Percentiles rank a stretch among this genome's conserved stretches.
Evolutionary conservation across 2,888 invertebrate species (phyloP).

Genomic region (Smittia sp.): DNA sequence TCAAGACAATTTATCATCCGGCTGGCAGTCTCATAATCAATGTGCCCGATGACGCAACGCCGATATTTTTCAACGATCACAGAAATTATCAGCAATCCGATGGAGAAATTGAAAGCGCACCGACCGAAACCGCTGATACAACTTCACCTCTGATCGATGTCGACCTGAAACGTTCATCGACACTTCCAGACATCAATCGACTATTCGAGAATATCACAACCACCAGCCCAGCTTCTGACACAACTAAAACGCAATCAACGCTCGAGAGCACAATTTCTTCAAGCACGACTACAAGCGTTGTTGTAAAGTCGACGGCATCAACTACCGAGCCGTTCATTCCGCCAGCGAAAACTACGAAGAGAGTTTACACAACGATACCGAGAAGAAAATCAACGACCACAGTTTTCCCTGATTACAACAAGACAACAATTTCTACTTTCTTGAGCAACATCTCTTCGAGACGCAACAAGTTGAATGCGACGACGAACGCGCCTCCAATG

Average conservation of each 20-base stretch:
- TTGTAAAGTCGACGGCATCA: background rate
- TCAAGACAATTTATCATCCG: slow-evolving; percentile 11
- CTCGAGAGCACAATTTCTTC: slow-evolving; percentile 5
- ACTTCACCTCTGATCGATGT: background rate
- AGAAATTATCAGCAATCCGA: slow-evolving; percentile 7
- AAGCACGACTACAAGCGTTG: background rate
- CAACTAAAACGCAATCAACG: background rate
- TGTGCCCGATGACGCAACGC: slow-evolving; percentile 23
- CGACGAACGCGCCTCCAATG: slow-evolving; percentile 3
- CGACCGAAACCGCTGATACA: background rate
- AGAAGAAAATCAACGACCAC: slow-evolving; percentile 23
- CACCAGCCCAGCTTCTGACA: background rate
- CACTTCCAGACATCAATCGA: background rate
- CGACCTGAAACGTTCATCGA: background rate
- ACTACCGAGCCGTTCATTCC: background rate
- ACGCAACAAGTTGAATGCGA: background rate
- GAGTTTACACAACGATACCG: slow-evolving; percentile 28
- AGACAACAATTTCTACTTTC: slow-evolving; percentile 23
- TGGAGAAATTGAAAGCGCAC: background rate
- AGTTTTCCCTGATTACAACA: slow-evolving; percentile 12
- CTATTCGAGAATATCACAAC: slow-evolving; percentile 32
- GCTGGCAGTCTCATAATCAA: slow-evolving; percentile 18
- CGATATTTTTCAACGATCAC: slow-evolving; percentile 8
- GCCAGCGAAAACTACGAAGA: slow-evolving; percentile 9
- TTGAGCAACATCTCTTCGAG: background rate